Percentiles rank a stretch among this genome's conserved stretches.
These are phyloP conservation scores for Bombus haemorrhoidalis DNA, from an alignment of 1,140 invertebrate genomes.

Conservation along the genomic window DNA sequence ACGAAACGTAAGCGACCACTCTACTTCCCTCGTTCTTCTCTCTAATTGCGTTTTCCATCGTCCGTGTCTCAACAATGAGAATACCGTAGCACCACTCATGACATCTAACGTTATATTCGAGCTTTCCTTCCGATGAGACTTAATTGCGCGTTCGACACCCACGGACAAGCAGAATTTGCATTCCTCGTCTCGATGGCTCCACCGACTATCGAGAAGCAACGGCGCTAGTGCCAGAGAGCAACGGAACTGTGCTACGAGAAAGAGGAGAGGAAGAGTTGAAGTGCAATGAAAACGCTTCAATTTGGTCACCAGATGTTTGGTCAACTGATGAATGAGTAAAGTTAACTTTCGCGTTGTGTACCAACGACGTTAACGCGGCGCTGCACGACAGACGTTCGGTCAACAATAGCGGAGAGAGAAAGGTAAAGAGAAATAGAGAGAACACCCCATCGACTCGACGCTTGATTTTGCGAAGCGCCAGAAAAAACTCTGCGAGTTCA, in stretches of 20 bases:
- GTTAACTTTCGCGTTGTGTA: constrained; percentile 24
- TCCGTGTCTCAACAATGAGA: not conserved
- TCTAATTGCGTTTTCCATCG: not conserved
- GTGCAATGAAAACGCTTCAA: constrained; percentile 11
- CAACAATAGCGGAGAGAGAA: constrained; percentile 14
- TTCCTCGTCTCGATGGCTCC: not conserved
- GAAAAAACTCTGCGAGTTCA: not conserved
- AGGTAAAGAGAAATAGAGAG: not conserved
- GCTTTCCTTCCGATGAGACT: not conserved
- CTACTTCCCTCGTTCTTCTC: not conserved
- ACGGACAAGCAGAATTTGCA: not conserved
- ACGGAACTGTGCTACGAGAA: not conserved
- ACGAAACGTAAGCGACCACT: not conserved
- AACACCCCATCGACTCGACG: not conserved
- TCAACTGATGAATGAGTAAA: constrained; percentile 22
- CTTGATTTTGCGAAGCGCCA: not conserved
- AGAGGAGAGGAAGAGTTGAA: not conserved
- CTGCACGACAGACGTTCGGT: not conserved
- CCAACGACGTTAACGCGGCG: not conserved
- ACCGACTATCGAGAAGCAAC: not conserved
- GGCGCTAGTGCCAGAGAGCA: too few relatives aligned
- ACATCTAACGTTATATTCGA: not conserved
- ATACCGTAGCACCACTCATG: too few relatives aligned
- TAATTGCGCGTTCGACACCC: not conserved
- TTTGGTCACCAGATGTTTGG: constrained; percentile 37